These are phyloP conservation scores for Tholera decimalis DNA, from an alignment of 2,888 invertebrate genomes.

Conservation along the genomic window DNA sequence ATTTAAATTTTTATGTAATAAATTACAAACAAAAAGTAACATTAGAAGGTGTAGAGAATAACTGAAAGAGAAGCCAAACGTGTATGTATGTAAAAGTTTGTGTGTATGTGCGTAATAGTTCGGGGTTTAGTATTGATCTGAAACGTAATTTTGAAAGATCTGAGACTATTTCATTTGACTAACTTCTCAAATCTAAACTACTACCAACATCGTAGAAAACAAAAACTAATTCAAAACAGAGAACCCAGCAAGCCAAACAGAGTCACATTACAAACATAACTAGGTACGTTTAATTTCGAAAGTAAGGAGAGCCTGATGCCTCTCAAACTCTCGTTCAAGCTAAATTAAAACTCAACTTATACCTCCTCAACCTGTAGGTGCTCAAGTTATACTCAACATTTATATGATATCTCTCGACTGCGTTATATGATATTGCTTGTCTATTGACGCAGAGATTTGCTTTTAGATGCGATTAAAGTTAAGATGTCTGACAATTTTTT, in stretches of 20 bases:
- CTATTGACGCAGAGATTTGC: slow-evolving; percentile 33
- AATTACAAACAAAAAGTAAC: too few species aligned
- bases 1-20: too few species aligned
- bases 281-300: slow-evolving; percentile 71
- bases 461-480: slow-evolving; percentile 31
- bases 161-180: background rate
- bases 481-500: slow-evolving; percentile 7
- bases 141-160: background rate
- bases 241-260: slow-evolving; percentile 54
- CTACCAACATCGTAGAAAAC: slow-evolving; percentile 28
- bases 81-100: too few species aligned
- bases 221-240: slow-evolving; percentile 58
- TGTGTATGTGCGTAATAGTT: too few species aligned
- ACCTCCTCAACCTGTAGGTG: slow-evolving; percentile 39
- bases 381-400: slow-evolving; percentile 58
- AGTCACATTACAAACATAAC: slow-evolving; percentile 67
- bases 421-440: slow-evolving; percentile 52
- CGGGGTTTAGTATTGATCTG: background rate
- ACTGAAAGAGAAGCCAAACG: too few species aligned
- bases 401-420: slow-evolving; percentile 63
- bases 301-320: slow-evolving; percentile 65
- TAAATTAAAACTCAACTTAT: slow-evolving; percentile 70
- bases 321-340: slow-evolving; percentile 65
- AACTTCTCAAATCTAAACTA: background rate
- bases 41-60: too few species aligned